Percentiles rank a stretch among this genome's conserved stretches.
Evolutionary conservation across 1,140 invertebrate species (phyloP).

Genomic region (Ceratina australensis): DNA sequence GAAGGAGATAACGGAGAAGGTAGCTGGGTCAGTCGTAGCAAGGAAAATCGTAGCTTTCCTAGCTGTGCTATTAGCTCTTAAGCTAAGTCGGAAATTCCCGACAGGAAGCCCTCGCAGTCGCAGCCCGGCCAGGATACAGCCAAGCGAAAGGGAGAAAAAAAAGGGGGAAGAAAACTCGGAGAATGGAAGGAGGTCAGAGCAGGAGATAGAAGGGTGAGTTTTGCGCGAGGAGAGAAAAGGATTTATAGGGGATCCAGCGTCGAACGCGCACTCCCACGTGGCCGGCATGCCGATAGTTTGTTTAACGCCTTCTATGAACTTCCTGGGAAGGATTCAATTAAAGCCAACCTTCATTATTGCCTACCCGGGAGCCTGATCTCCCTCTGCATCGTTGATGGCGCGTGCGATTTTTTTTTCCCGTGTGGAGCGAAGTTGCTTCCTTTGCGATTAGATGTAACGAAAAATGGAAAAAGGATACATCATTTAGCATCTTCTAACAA

Average conservation of each 20-base stretch:
- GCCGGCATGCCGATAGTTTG: slow-evolving; percentile 57
- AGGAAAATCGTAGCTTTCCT: slow-evolving; percentile 39
- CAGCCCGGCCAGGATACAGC: slow-evolving; percentile 21
- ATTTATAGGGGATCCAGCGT: slow-evolving; percentile 67
- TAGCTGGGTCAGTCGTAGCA: slow-evolving; percentile 29
- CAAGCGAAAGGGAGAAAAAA: neutral
- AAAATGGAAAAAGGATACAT: too few species aligned
- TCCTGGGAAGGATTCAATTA: slow-evolving; percentile 66
- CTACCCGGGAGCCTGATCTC: neutral
- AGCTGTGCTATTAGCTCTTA: slow-evolving; percentile 71
- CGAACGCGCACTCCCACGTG: slow-evolving; percentile 47
- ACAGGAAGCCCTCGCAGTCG: slow-evolving; percentile 57
- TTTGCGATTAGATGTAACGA: too few species aligned
- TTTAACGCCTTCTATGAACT: slow-evolving; percentile 49
- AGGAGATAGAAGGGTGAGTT: neutral
- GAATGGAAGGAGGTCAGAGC: neutral
- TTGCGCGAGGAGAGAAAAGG: slow-evolving; percentile 49
- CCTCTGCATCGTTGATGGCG: slow-evolving; percentile 5
- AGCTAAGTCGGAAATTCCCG: slow-evolving; percentile 71
- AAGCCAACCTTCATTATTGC: slow-evolving; percentile 65
- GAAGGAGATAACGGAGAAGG: slow-evolving; percentile 20
- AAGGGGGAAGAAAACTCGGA: neutral
- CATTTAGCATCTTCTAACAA: too few species aligned
- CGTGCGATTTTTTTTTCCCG: too few species aligned
- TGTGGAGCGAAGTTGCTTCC: too few species aligned